Evolutionary conservation across 2,113 vertebrate species (phyloP).

Genomic region (Gadus chalcogrammus): DNA sequence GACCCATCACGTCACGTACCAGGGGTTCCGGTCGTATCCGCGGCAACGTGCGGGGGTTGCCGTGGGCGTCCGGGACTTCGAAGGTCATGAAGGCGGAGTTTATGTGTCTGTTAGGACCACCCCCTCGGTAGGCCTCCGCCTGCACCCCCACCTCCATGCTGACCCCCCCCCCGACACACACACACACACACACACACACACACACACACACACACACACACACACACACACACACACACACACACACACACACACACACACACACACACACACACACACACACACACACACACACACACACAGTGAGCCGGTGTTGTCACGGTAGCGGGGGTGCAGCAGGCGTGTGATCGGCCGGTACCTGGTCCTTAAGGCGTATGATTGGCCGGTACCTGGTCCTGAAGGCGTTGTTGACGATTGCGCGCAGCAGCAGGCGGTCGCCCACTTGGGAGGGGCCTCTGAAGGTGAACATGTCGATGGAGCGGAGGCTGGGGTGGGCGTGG

Average conservation of each 20-base stretch:
- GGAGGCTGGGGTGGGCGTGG: conserved; percentile 83
- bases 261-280: neutral
- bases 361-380: conserved; percentile 80
- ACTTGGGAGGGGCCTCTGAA: conserved; percentile 91
- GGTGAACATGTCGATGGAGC: conserved; percentile 93
- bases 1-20: conserved; percentile 60
- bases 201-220: conserved; percentile 17
- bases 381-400: conserved; percentile 84
- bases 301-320: neutral
- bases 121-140: conserved; percentile 83
- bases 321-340: too few relatives aligned
- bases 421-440: conserved; percentile 86
- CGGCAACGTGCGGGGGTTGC: conserved; percentile 74
- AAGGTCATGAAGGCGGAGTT: conserved; percentile 97
- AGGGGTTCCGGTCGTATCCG: conserved; percentile 79
- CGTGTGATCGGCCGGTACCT: conserved; percentile 63
- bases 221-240: neutral
- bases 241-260: conserved; percentile 9
- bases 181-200: neutral
- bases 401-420: conserved; percentile 90
- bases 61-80: conserved; percentile 76
- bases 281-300: conserved; percentile 15
- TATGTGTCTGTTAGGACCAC: conserved; percentile 79
- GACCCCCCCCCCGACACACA: conserved; percentile 9
- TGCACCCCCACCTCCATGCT: conserved; percentile 95